phyloP scores from a whole-genome alignment of 2,797 vertebrate species.

The Geotrypetes seraphini region DNA sequence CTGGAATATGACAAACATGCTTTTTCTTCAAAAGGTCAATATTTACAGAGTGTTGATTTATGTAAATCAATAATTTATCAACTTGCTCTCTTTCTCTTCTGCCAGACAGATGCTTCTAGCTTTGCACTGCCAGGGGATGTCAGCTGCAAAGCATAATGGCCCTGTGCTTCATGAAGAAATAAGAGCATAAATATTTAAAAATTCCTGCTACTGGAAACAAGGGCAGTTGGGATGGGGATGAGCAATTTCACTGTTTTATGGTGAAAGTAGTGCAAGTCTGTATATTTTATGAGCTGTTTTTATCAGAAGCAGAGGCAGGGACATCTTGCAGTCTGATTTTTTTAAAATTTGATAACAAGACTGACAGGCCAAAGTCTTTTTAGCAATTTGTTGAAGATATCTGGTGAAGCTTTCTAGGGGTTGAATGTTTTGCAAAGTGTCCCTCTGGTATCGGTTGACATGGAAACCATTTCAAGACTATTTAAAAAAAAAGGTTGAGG shows the following conservation, averaged over 20 bases:
- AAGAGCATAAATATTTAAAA: conserved; percentile 83
- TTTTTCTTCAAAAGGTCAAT: conserved; percentile 42
- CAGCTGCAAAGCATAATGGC: conserved; percentile 74
- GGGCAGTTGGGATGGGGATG: conserved; percentile 27
- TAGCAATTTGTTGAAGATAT: conserved; percentile 98
- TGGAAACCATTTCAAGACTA: conserved; percentile 92
- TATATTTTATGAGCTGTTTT: conserved; percentile 62
- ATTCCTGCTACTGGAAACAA: conserved; percentile 56
- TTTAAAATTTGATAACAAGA: conserved; percentile 86
- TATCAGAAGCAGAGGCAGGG: conserved; percentile 58
- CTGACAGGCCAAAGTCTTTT: conserved; percentile 83
- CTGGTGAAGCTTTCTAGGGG: conserved; percentile 87
- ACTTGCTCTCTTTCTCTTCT: conserved; percentile 59
- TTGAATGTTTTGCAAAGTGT: conserved; percentile 77
- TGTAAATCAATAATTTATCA: conserved; percentile 87
- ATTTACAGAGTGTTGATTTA: conserved; percentile 79
- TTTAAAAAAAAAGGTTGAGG: conserved; percentile 88
- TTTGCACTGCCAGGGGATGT: conserved; percentile 61
- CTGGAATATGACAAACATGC: conserved; percentile 33
- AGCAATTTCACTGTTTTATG: conserved; percentile 50
- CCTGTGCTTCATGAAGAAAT: conserved; percentile 73
- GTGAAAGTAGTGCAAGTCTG: conserved; percentile 43
- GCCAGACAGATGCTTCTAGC: conserved; percentile 73
- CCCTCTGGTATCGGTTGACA: conserved; percentile 89
- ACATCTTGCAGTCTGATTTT: conserved; percentile 72